These are phyloP conservation scores for Melangyna quadrimaculata DNA, from an alignment of 2,888 invertebrate genomes.

Conservation along the genomic window DNA sequence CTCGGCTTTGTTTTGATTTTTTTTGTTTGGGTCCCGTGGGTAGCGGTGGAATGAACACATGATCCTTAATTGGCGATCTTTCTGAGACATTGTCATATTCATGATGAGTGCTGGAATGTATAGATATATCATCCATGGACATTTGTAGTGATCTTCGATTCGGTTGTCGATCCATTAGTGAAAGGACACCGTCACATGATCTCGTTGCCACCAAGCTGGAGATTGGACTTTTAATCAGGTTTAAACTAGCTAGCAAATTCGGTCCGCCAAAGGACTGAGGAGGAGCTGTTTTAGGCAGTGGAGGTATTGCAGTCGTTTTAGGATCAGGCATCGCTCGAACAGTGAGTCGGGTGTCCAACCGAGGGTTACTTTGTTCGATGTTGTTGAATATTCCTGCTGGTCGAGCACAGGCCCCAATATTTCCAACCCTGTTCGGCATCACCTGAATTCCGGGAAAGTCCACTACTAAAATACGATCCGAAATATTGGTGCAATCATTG, in stretches of 20 bases:
- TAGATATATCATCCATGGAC: constrained; percentile 84
- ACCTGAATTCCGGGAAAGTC: constrained; percentile 84
- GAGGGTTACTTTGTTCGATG: constrained; percentile 68
- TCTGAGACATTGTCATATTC: constrained; percentile 53
- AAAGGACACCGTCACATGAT: constrained; percentile 84
- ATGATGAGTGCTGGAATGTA: constrained; percentile 78
- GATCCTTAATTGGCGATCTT: constrained; percentile 67
- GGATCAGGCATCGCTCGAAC: constrained; percentile 87
- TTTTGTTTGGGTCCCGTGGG: constrained; percentile 44
- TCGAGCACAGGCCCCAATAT: constrained; percentile 63
- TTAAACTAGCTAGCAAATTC: constrained; percentile 81
- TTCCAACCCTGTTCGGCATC: constrained; percentile 22
- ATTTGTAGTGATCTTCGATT: constrained; percentile 80
- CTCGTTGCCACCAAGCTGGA: constrained; percentile 79
- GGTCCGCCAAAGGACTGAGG: constrained; percentile 72
- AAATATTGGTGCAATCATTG: constrained; percentile 92
- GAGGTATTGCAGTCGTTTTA: constrained; percentile 74
- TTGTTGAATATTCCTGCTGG: constrained; percentile 78
- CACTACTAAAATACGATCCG: constrained; percentile 89
- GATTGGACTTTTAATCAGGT: constrained; percentile 80
- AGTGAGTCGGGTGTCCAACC: constrained; percentile 81
- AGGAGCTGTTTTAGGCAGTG: constrained; percentile 56
- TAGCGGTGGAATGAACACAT: constrained; percentile 73
- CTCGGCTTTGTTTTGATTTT: constrained; percentile 33
- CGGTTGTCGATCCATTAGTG: constrained; percentile 77